Conservation (phyloP, 2,888 invertebrate species). For the Elmis aenea region DNA sequence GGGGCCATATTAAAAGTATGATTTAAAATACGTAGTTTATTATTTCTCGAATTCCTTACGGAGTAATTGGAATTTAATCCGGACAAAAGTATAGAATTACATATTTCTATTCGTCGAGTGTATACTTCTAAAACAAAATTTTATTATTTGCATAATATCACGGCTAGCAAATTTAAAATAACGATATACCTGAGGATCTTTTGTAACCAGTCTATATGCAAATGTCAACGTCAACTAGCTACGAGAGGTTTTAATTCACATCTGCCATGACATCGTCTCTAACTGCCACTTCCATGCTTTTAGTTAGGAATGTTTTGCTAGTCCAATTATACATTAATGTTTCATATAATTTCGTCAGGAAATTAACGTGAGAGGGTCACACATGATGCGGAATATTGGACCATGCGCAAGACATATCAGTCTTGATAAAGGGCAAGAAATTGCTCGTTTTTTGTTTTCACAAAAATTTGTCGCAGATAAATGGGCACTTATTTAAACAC, state of each 20-base stretch:
- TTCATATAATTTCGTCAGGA: conserved; percentile 15
- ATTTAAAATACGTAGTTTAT: conserved; percentile 17
- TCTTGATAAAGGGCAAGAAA: no score
- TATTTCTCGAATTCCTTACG: conserved; percentile 15
- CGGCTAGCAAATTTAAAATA: conserved; percentile 32
- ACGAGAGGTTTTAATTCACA: conserved; percentile 25
- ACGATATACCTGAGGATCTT: conserved; percentile 31
- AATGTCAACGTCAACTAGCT: conserved; percentile 23
- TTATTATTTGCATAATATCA: conserved; percentile 32
- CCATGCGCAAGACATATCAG: no score
- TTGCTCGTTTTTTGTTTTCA: no score
- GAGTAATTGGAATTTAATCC: conserved; percentile 13
- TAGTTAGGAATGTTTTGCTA: conserved; percentile 10
- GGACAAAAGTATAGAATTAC: conserved; percentile 16
- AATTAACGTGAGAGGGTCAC: no score
- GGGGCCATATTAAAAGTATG: conserved; percentile 18
- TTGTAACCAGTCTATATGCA: conserved; percentile 28
- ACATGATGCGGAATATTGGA: no score
- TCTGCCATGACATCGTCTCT: conserved; percentile 26
- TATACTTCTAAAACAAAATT: conserved; percentile 18
- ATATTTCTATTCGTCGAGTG: conserved; percentile 9
- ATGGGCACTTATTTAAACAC: no score
- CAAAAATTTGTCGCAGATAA: no score
- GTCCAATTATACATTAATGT: conserved; percentile 13
- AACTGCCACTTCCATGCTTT: conserved; percentile 19